Evolutionary conservation across 1,140 invertebrate species (phyloP).

Genomic region (Zaprionus vittiger): DNA sequence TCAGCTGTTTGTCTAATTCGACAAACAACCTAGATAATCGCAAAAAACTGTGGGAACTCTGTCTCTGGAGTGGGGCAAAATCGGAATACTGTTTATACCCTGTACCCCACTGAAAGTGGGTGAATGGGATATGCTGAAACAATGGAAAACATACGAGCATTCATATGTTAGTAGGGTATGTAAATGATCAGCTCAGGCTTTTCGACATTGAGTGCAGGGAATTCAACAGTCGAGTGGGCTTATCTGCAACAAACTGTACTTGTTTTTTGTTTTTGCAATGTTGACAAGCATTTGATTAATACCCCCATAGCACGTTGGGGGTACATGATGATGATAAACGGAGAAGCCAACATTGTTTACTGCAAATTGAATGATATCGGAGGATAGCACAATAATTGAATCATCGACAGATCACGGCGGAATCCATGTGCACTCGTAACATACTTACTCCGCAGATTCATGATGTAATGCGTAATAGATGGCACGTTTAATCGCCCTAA

Average conservation of each 20-base stretch:
- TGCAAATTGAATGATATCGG: slow-evolving; percentile 55
- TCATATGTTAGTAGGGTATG: not conserved
- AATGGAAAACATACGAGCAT: no score
- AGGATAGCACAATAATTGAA: slow-evolving; percentile 28
- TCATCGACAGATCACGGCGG: slow-evolving; percentile 13
- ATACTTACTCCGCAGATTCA: not conserved
- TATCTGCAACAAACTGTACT: not conserved
- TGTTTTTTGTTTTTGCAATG: slow-evolving; percentile 48
- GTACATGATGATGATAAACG: slow-evolving; percentile 31
- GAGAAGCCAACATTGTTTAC: slow-evolving; percentile 4
- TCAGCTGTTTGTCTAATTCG: slow-evolving; percentile 70
- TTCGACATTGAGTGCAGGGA: not conserved
- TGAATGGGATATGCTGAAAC: not conserved
- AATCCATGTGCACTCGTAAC: not conserved
- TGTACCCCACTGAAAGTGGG: not conserved
- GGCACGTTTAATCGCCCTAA: slow-evolving; percentile 11
- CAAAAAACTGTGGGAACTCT: slow-evolving; percentile 34
- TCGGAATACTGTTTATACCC: not conserved
- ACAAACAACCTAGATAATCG: slow-evolving; percentile 63
- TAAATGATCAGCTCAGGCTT: not conserved
- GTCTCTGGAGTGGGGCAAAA: slow-evolving; percentile 24
- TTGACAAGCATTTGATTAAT: slow-evolving; percentile 76
- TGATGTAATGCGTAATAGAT: slow-evolving; percentile 11
- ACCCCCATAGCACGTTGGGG: slow-evolving; percentile 46
- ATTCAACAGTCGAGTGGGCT: not conserved